These are phyloP conservation scores for Trichogramma dendrolimi DNA, from an alignment of 2,888 invertebrate genomes.

Conservation along the genomic window DNA sequence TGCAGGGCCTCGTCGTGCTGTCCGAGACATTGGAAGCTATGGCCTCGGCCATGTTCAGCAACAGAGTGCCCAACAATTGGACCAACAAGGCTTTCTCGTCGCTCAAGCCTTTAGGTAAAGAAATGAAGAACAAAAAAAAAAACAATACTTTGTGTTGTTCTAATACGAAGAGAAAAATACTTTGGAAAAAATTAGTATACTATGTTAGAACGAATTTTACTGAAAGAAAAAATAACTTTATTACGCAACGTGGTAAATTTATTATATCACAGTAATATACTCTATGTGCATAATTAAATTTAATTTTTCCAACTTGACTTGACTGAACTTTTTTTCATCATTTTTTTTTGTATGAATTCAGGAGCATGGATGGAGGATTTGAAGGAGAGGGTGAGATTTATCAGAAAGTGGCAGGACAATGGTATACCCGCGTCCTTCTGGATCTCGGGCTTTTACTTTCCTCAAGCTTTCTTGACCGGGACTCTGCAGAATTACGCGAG, in stretches of 20 bases:
- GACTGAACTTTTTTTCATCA: background rate
- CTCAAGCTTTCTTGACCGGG: conserved; percentile 80
- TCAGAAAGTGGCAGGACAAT: conserved; percentile 61
- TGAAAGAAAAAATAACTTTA: too few relatives aligned
- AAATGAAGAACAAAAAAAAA: background rate
- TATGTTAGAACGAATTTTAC: too few relatives aligned
- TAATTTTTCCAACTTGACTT: background rate
- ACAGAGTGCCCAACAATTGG: conserved; percentile 70
- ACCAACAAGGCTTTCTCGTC: conserved; percentile 66
- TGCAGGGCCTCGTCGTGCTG: conserved; percentile 76
- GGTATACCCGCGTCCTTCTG: conserved; percentile 75
- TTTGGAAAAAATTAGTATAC: too few relatives aligned
- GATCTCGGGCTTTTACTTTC: conserved; percentile 83
- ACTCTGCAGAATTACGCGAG: conserved; percentile 79
- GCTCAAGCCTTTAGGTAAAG: conserved; percentile 64
- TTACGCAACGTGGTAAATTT: too few relatives aligned
- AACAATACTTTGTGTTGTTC: background rate
- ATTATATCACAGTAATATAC: too few relatives aligned
- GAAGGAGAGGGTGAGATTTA: conserved; percentile 61
- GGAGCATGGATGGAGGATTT: conserved; percentile 67
- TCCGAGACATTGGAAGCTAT: conserved; percentile 70
- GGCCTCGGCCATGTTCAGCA: conserved; percentile 62
- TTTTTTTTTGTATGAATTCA: conserved; percentile 35
- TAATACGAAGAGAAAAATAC: too few relatives aligned
- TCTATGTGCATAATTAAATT: background rate